Base-by-base conservation (phyloP, 2,888 invertebrate species). In the Timema cristinae region DNA sequence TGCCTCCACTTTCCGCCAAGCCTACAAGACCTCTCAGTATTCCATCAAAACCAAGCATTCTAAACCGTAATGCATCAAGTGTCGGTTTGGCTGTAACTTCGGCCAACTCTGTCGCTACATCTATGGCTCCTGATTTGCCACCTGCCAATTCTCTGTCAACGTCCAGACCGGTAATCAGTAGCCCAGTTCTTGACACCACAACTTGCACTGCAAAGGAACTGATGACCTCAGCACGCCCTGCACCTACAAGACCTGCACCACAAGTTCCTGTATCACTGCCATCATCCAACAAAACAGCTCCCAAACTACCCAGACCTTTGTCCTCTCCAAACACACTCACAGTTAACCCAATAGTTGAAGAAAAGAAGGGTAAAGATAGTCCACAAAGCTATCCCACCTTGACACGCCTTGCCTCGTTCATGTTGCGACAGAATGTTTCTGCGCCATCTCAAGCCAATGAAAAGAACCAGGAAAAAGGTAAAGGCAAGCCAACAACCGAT, bases 151-250 rank as follows among this genome's bases (percentile, higher is more conserved):
- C 86, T 47, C 84, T 89, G 0, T 86, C 87, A 0, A 83, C 90
- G 74, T 90, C 91, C 0, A 85, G 93, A 76, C 93, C 93, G 0
- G 86, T 92, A 10, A 94, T 94, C 76, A 93, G 93, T 8, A 90
- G 90, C 75, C 94, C 94, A 0, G 91, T 93, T 68, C 82, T 94
- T 69, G 92, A 93, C 80, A 88, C 90, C 5, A 94, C 94, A 0
- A 94, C 94, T 0, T 91, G 91, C 76, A 89, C 91, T 0, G 91
- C 91, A 0, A 90, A 91, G 78, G 91, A 92, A 77, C 79, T 92
- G 9, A 86, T 90, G 66, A 72, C 74, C n/a, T 87, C 88, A 0
- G 89, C 91, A 0, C 82, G 89, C 51, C 86, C 87, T 78, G 78
- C 79, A 5, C 80, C 82, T 61, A 77, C 79, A 5, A 85, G 86